Conservation (phyloP, 2,888 invertebrate species). For the Aradus depressus region DNA sequence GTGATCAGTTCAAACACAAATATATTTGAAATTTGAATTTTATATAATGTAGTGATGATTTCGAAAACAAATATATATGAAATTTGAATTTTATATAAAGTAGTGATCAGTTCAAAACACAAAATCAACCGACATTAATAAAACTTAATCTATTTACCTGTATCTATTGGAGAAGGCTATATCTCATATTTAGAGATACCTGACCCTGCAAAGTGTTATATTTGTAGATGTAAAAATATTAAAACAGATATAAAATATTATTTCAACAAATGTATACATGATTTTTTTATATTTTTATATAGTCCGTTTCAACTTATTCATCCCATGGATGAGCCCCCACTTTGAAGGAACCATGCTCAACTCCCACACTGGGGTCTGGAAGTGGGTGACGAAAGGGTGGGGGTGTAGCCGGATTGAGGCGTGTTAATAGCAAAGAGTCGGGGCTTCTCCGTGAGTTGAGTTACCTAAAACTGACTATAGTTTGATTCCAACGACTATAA, state of each 20-base stretch:
- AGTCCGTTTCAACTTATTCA: neutral
- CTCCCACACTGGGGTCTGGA: too few species aligned
- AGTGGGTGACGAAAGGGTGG: too few species aligned
- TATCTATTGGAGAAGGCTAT: slow-evolving; percentile 31
- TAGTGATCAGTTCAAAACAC: slow-evolving; percentile 7
- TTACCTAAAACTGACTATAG: too few species aligned
- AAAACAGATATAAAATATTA: slow-evolving; percentile 29
- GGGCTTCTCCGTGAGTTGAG: too few species aligned
- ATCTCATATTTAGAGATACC: slow-evolving; percentile 28
- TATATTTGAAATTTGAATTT: neutral
- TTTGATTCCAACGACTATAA: slow-evolving; percentile 24
- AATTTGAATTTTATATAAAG: slow-evolving; percentile 1
- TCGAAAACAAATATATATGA: neutral
- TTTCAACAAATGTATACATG: slow-evolving; percentile 29
- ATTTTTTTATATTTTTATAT: slow-evolving; percentile 16
- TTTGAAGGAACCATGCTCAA: too few species aligned
- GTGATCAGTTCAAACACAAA: neutral
- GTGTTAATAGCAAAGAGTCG: too few species aligned
- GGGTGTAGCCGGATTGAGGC: too few species aligned
- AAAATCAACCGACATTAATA: slow-evolving; percentile 19
- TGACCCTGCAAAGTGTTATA: slow-evolving; percentile 31
- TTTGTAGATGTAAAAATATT: slow-evolving; percentile 28
- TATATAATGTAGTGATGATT: neutral
- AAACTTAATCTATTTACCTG: slow-evolving; percentile 31
- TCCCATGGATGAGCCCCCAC: neutral